A percentile compares a stretch with the other conserved stretches of the same genome.
phyloP scores from a whole-genome alignment of 2,113 vertebrate genomes.

The Rhodinocichla rosea region DNA sequence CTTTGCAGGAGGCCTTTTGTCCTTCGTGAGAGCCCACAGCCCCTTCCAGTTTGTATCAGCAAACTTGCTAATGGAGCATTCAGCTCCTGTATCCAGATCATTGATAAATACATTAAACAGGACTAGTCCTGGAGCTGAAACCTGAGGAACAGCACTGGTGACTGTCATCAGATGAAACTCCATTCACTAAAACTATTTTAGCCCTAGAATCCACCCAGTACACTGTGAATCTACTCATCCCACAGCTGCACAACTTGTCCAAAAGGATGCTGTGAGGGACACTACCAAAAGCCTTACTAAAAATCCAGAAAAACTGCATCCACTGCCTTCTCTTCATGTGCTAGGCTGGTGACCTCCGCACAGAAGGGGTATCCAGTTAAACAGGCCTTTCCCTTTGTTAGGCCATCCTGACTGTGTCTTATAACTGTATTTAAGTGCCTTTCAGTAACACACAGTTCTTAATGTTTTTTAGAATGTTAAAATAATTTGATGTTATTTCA shows the following conservation, averaged over 20 bases:
- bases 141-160: neutral
- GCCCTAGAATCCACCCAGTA: neutral
- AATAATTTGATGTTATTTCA: conserved; percentile 25
- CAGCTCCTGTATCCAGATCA: neutral
- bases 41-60: neutral
- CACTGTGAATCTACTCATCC: neutral
- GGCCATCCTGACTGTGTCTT: neutral
- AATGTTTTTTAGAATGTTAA: neutral
- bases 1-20: neutral
- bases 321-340: neutral
- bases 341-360: neutral
- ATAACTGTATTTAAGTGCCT: neutral
- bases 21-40: neutral
- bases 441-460: neutral
- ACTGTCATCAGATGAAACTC: neutral
- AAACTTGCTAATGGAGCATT: neutral
- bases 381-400: neutral
- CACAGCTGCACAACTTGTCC: neutral
- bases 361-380: neutral
- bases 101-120: neutral
- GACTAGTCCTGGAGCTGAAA: neutral
- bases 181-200: neutral
- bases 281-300: neutral
- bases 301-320: neutral
- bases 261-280: neutral